A percentile compares a stretch with the other conserved stretches of the same genome.
Evolutionary conservation across 2,113 vertebrate genomes (phyloP).

Genomic region (Corydoras sp.): DNA sequence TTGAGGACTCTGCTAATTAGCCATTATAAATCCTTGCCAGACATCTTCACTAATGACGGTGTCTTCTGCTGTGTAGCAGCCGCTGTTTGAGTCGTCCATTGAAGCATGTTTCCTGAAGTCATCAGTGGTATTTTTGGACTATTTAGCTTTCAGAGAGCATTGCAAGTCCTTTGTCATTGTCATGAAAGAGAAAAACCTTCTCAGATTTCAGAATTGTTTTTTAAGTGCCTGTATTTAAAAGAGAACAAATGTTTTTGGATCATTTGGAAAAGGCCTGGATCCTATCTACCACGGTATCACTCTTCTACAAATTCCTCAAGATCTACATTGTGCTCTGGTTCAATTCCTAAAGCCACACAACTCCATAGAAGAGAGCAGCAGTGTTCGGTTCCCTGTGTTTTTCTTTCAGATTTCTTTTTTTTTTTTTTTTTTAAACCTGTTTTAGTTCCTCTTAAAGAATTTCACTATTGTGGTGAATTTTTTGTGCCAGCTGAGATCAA

Average conservation of each 20-base stretch:
- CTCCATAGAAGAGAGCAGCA: too few relatives aligned
- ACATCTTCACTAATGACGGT: constrained; percentile 20
- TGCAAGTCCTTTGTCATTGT: constrained; percentile 30
- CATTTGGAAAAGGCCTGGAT: constrained; percentile 8
- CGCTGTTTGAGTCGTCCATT: constrained; percentile 15
- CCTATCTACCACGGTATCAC: constrained; percentile 18
- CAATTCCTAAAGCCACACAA: too few relatives aligned
- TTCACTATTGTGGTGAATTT: too few relatives aligned
- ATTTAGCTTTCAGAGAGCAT: constrained; percentile 19
- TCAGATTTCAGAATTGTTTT: constrained; percentile 15
- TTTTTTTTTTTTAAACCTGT: too few relatives aligned
- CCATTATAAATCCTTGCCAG: constrained; percentile 29
- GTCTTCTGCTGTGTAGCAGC: constrained; percentile 23
- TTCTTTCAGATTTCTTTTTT: too few relatives aligned
- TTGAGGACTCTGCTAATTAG: constrained; percentile 41
- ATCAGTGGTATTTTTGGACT: constrained; percentile 11
- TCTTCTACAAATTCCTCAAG: not conserved
- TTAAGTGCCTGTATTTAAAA: not conserved
- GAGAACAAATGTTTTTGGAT: not conserved
- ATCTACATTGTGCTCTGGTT: constrained; percentile 21
- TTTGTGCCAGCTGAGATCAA: too few relatives aligned
- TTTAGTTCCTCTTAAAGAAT: too few relatives aligned
- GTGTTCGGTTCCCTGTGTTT: too few relatives aligned
- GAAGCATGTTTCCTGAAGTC: constrained; percentile 13
- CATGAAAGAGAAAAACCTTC: constrained; percentile 11